Base-by-base conservation (phyloP, 2,797 vertebrate species). In the Sebastes miniatus region DNA sequence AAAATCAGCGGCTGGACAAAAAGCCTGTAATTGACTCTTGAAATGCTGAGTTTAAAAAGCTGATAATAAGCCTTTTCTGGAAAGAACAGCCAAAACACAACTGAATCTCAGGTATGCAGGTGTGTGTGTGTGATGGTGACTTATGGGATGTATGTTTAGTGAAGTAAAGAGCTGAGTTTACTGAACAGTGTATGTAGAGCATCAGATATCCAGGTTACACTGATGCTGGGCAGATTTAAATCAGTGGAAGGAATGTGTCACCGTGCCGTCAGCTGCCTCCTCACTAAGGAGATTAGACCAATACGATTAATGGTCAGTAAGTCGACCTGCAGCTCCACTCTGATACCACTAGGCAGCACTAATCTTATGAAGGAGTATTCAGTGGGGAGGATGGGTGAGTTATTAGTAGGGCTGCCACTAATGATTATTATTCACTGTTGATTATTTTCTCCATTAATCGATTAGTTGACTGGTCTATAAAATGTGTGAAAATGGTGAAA, bases 221-320 rank as follows among this genome's bases (percentile, higher is more conserved):
- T 69, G 31, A 69, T 73, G 73, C 61, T 65, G 76, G 54, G 29
- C 64, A 24, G 43, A 32, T 75, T 79, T 69, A 69, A 87, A 83
- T 67, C 57, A 73, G 61, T 73, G 77, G 27, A 72, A 81, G 76
- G 81, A 87, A 89, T 87, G 87, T 79, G 76, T 83, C 50, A 77
- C 76, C 12, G 62, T 31, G 59, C 65, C 3, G 47, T 86, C 86
- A 87, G 82, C 88, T 89, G 87, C 85, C 66, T 64, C 73, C 69
- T n/a, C 57, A 75, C 69, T 84, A 76, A 90, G 77, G 18, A 87
- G 85, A 90, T 90, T 91, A 85, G 56, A 79, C 61, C 83, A 77
- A 81, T 34, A 8, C 2, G 69, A 81, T 80, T 83, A 85, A 69
- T 81, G 70, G 58, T 72, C 67, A 54, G 79, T 29, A 13, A 61